Base-by-base conservation (phyloP, 1,140 invertebrate genomes). In the Chionoecetes opilio region DNA sequence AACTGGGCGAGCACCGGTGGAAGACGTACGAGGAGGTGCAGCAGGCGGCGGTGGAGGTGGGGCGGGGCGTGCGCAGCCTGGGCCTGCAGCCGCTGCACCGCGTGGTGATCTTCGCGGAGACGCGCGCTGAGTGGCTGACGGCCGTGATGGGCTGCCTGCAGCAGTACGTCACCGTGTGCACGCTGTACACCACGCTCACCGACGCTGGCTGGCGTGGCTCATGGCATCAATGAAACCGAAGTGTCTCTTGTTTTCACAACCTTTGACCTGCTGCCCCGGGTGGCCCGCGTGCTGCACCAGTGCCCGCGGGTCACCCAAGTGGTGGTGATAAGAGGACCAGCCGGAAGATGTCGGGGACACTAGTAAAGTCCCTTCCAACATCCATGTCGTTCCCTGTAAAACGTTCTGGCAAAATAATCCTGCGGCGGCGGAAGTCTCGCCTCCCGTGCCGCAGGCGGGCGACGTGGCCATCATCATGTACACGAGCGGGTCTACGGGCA, bases 361-460 rank as follows among this genome's bases (percentile, higher is more conserved):
- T 2, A 63, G 75, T n/a, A 63, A 87, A 0, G 37, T 96, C 37
- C 98, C 98, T 96, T 97, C 98, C 17, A 97, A 97, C 93, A 98
- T 98, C 41, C 97, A 97, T 90, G 97, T 98, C 82, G 96, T 98
- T 91, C 97, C 97, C 0, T 98, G 98, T 96, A 97, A 97, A 91
- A 97, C 97, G 89, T 97, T 98, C 8, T 95, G 97, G 26, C 96
- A 97, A 34, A 96, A 96, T 91, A 97, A 97, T 85, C 82, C 87
- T 6, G 29, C 29, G 2, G 53, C 82, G 31, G 84, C 53, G 31
- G 5, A 3, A 26, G 46, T 93, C 35, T 17, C 3, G 17, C 97
- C 97, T n/a, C 98, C 98, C 9, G 97, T 97, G 9, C 95, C 95
- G n/a, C 38, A 94, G 11, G 46, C 85, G 8, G 96, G 97, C 35